Base-by-base conservation (phyloP, 2,797 vertebrate species). In the Silurus lanzhouensis region DNA sequence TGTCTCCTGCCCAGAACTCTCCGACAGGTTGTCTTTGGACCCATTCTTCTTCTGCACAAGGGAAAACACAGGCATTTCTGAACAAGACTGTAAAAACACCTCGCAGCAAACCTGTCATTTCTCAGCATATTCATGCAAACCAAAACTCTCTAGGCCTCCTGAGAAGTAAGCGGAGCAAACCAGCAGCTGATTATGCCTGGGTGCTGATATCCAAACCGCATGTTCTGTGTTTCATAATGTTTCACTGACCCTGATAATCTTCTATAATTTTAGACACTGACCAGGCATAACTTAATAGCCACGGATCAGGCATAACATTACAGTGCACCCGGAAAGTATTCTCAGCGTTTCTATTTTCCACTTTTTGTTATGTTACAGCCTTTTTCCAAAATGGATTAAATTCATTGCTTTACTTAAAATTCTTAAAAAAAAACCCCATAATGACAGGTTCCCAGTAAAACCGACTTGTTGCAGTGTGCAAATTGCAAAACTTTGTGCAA, bases 11-110 rank as follows among this genome's bases (percentile, higher is more conserved):
- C 85, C 91, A 2, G 88, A 93, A 85, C 85, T 94, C 91, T 96
- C 95, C 61, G 92, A 93, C 76, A 96, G 89, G 87, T 94, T 95
- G 88, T 96, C 96, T 93, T 96, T 96, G 90, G 96, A 96, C 46
- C 94, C 95, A 0, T 93, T 95, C 89, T 91, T 94, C 88, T 91
- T 96, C 96, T 97, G 88, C 89, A 91, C 38, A 67, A 83, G 71
- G 60, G 81, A 52, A 72, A 76, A 80, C 15, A 85, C 38, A 31
- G 72, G 60, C 58, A 44, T 55, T 3, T 27, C 74, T 81, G 79
- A 31, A 52, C 61, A 2, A 70, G 52, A 38, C 64, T 80, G 79
- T 83, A 31, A 86, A 82, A 74, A 72, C 48, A 83, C 10, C 76
- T 60, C 76, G 1, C 27, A 77, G 31, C 22, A 17, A 10, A 48